Percentiles rank a stretch among this genome's conserved stretches.
These are phyloP conservation scores for Mormyrops attenuatus DNA, from an alignment of 2,797 vertebrate species.

Conservation along the genomic window DNA sequence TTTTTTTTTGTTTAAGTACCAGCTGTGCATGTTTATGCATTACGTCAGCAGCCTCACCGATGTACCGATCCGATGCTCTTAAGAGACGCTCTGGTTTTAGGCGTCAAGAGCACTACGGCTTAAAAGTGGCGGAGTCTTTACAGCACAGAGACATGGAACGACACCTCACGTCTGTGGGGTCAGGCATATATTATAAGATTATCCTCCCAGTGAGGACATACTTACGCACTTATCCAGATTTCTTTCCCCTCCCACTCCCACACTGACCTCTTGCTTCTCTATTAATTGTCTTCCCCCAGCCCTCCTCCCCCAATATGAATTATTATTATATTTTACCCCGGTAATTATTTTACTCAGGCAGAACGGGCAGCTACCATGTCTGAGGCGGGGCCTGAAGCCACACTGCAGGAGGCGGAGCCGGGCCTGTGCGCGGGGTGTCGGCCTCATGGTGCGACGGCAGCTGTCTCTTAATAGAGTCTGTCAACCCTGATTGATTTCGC, in stretches of 20 bases:
- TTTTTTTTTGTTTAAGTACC: not conserved
- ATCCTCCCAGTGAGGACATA: not conserved
- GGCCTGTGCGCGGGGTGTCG: slow-evolving; percentile 28
- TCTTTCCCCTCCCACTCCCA: not conserved
- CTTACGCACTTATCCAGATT: not conserved
- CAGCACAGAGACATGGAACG: not conserved
- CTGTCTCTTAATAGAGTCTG: slow-evolving; percentile 47
- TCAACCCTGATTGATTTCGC: slow-evolving; percentile 44
- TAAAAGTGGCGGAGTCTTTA: not conserved
- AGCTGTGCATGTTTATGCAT: not conserved
- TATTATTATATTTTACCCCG: not conserved
- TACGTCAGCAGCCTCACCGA: not conserved
- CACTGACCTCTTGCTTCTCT: not conserved
- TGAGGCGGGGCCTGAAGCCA: slow-evolving; percentile 11
- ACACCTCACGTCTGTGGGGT: not conserved
- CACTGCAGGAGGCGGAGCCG: slow-evolving; percentile 34
- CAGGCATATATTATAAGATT: not conserved
- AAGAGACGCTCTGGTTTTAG: not conserved
- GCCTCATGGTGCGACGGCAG: slow-evolving; percentile 45
- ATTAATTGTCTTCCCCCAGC: not conserved
- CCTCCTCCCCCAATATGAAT: not conserved
- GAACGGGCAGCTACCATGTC: slow-evolving; percentile 11
- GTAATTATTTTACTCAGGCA: slow-evolving; percentile 14
- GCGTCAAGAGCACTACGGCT: not conserved
- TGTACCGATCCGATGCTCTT: not conserved